Conservation (phyloP, 1,140 invertebrate species). For the Hycleus cichorii region DNA sequence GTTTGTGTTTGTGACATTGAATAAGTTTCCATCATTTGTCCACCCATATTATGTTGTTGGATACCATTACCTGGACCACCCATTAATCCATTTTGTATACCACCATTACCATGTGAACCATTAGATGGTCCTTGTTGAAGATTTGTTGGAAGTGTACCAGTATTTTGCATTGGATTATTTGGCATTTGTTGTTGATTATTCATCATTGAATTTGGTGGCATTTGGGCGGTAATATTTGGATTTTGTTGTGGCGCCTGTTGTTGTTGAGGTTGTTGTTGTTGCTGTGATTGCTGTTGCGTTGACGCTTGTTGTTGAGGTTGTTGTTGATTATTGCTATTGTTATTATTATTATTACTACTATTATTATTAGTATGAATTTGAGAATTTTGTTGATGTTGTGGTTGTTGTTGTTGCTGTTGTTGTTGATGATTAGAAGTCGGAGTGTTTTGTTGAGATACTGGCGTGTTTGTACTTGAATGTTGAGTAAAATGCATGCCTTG, state of each 20-base stretch:
- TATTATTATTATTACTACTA: too few species aligned
- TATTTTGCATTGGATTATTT: too few species aligned
- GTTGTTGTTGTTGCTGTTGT: constrained; percentile 35
- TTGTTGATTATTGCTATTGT: too few species aligned
- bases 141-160: too few species aligned
- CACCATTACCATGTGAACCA: background rate
- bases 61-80: background rate
- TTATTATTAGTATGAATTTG: constrained; percentile 39
- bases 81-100: too few species aligned
- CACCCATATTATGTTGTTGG: constrained; percentile 25
- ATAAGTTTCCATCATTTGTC: constrained; percentile 51
- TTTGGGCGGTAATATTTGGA: background rate
- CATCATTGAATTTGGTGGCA: constrained; percentile 2
- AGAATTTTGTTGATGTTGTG: constrained; percentile 34
- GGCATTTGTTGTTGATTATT: background rate
- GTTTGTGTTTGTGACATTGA: constrained; percentile 72
- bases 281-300: too few species aligned
- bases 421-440: too few species aligned
- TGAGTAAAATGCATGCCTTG: constrained; percentile 72
- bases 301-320: too few species aligned
- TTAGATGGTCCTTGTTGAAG: too few species aligned
- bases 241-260: background rate
- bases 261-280: constrained; percentile 18
- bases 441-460: background rate
- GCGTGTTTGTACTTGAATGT: constrained; percentile 28